Base-by-base conservation (phyloP, 2,888 invertebrate species). In the Acleris sparsana region DNA sequence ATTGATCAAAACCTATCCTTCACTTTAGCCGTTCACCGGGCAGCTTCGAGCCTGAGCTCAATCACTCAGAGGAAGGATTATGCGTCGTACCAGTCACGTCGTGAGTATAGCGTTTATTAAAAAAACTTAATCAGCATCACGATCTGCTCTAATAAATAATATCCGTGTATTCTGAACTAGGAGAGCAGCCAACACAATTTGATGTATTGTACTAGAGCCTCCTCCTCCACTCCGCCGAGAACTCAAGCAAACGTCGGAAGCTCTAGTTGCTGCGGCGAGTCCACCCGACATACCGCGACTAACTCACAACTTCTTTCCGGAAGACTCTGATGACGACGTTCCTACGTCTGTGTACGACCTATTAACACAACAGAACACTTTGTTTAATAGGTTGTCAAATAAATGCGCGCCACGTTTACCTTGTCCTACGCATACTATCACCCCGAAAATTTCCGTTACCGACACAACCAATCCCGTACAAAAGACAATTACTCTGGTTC, bases 161-260 rank as follows among this genome's bases (percentile, higher is more conserved):
- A 6, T 17, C 33, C 49, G 9, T 49, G 29, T 67, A 44, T 68
- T 68, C 64, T 57, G 53, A 53, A 75, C 87, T 39, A 39, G 84
- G 69, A 88, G 88, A 84, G 57, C 80, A 80, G 67, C 75, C 88
- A 71, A 84, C 80, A 71, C 81, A 84, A 63, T 82, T 86, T 70
- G 89, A 89, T 78, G 88, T 89, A 69, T 79, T 89, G 65, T 89
- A 89, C 74, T 88, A 80, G 63, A 63, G 18, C 39, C 18, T 5
- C 22, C 17, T 17, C 16, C 43, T 7, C 7, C 55, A 46, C n/a
- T 17, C 17, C 46, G 39, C 39, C 4, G 39, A 39, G 39, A 46
- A 7, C 7, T 17, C 46, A 5, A 16, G n/a, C 39, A 39, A 13
- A 3, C 39, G 9, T 11, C 13, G 39, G 39, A 39, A 13, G 39